Evolutionary conservation across 2,888 invertebrate genomes (phyloP).

Genomic region (Synergus umbraculus): DNA sequence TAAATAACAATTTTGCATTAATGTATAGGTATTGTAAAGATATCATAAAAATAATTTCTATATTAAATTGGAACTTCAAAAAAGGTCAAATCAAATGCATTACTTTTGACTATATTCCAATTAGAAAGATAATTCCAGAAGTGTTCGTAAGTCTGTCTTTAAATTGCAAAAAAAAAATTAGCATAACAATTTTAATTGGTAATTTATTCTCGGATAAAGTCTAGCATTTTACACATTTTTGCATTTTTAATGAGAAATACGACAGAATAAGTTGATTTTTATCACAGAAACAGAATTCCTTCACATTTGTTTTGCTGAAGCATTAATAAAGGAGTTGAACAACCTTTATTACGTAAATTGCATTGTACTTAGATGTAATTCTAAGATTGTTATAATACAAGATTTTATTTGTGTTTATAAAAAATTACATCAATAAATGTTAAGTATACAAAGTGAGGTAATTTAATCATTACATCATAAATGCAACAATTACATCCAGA

Average conservation of each 20-base stretch:
- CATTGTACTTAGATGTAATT: no score
- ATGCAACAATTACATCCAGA: background rate
- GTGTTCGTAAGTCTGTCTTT: no score
- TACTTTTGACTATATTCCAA: no score
- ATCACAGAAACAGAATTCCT: constrained; percentile 1
- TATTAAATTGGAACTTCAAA: no score
- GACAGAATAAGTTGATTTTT: background rate
- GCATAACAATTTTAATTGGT: constrained; percentile 6
- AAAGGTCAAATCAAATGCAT: background rate
- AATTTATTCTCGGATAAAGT: background rate
- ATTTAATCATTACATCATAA: background rate
- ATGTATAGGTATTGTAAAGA: no score
- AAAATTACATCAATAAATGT: background rate
- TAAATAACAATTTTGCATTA: no score
- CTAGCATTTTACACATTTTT: background rate
- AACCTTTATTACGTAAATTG: background rate
- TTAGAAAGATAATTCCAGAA: no score
- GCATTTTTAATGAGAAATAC: background rate
- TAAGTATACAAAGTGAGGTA: background rate
- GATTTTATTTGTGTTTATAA: no score
- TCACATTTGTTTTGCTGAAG: background rate
- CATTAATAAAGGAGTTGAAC: background rate
- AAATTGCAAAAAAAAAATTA: background rate
- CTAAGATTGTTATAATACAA: no score
- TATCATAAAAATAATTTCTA: no score